phyloP scores from a whole-genome alignment of 2,888 invertebrate species.

The Dioctria rufipes region DNA sequence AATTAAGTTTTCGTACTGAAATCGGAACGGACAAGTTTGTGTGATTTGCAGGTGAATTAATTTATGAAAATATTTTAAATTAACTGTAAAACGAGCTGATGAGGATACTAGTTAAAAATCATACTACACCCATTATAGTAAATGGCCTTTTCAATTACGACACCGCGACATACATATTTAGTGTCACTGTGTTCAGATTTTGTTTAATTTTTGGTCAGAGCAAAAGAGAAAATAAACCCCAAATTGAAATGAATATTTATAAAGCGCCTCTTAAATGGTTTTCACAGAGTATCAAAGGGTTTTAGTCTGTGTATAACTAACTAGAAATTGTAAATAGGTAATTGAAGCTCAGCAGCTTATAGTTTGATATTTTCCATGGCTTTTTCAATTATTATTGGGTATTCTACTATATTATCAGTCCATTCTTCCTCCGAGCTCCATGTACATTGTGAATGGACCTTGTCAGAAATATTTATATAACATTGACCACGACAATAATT shows the following conservation, averaged over 20 bases:
- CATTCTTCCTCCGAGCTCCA: no score
- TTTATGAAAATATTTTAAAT: slow-evolving; percentile 9
- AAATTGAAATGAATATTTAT: slow-evolving; percentile 39
- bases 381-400: neutral
- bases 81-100: neutral
- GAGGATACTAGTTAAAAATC: neutral
- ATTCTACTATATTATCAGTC: no score
- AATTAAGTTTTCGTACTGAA: neutral
- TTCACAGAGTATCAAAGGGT: neutral
- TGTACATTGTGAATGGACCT: no score
- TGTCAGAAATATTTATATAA: no score
- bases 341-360: neutral
- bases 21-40: neutral
- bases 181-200: neutral
- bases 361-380: neutral
- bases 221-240: slow-evolving; percentile 15
- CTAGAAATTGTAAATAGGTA: neutral
- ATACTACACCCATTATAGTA: neutral
- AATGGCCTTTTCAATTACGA: neutral
- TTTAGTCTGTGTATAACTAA: neutral
- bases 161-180: neutral
- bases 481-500: no score
- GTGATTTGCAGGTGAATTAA: neutral
- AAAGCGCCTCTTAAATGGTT: neutral
- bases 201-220: slow-evolving; percentile 5